These are phyloP conservation scores for Scaptodrosophila lebanonensis DNA, from an alignment of 1,140 invertebrate species.

Conservation along the genomic window DNA sequence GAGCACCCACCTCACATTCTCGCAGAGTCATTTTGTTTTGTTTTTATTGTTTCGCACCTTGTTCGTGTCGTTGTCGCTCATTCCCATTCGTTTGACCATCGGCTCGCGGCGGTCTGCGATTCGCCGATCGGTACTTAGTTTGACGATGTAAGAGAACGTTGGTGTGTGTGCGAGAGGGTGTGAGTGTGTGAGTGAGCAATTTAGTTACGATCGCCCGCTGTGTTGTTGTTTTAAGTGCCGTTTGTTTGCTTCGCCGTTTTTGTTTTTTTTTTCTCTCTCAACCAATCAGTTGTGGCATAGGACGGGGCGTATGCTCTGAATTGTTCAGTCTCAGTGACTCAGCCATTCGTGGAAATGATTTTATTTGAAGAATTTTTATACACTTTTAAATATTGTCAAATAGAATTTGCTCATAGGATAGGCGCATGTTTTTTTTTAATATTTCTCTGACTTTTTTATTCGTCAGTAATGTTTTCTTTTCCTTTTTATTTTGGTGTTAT, in stretches of 20 bases:
- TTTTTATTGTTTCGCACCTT: conserved; percentile 50
- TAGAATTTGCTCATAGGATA: no score
- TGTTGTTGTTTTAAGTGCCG: conserved; percentile 16
- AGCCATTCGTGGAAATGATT: no score
- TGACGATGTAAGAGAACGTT: no score
- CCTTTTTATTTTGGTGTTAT: no score
- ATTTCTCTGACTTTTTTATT: no score
- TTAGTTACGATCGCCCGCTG: conserved; percentile 31
- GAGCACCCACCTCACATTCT: conserved; percentile 10
- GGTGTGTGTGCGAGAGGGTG: conserved; percentile 2
- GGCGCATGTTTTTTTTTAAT: no score
- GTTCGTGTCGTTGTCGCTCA: conserved; percentile 14
- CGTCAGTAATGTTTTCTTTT: no score
- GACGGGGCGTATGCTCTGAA: conserved; percentile 2
- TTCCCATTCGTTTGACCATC: conserved; percentile 49
- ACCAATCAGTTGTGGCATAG: conserved; percentile 35
- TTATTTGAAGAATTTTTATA: no score
- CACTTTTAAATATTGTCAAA: no score
- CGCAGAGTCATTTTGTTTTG: conserved; percentile 33
- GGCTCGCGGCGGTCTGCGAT: conserved; percentile 39
- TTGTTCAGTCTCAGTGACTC: no score
- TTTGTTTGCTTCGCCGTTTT: conserved; percentile 17
- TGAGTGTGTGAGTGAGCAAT: conserved; percentile 1
- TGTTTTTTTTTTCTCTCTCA: conserved; percentile 39
- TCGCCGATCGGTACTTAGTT: conserved; percentile 40